Percentiles rank a stretch among this genome's conserved stretches.
Evolutionary conservation across 2,113 vertebrate species (phyloP).

Genomic region (Neolamprologus longior): DNA sequence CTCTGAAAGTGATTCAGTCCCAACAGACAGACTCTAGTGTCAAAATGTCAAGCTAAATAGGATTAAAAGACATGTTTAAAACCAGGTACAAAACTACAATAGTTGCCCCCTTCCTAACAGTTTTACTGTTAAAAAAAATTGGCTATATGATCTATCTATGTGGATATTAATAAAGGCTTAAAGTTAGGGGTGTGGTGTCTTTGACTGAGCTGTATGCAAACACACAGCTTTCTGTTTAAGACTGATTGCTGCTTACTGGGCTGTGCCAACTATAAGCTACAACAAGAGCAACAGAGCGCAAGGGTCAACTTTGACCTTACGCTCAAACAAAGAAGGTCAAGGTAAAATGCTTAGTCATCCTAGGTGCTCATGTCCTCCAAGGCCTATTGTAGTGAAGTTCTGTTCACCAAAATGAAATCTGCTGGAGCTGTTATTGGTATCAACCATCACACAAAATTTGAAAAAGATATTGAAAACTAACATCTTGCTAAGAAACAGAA

Average conservation of each 20-base stretch:
- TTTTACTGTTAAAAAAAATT: background rate
- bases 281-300: background rate
- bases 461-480: background rate
- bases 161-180: background rate
- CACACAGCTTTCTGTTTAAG: background rate
- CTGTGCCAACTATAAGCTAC: background rate
- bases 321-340: background rate
- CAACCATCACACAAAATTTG: background rate
- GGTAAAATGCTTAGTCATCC: background rate
- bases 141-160: background rate
- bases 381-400: background rate
- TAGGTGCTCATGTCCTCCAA: background rate
- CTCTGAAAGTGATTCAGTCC: background rate
- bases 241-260: fast-evolving
- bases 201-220: background rate
- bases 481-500: background rate
- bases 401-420: background rate
- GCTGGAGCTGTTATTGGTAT: background rate
- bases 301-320: background rate
- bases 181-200: background rate
- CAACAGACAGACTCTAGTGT: background rate
- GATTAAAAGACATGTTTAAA: background rate
- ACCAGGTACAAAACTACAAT: background rate
- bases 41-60: background rate
- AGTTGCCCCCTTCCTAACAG: background rate